These are phyloP conservation scores for Barnardius zonarius DNA, from an alignment of 2,113 vertebrate genomes.

Conservation along the genomic window DNA sequence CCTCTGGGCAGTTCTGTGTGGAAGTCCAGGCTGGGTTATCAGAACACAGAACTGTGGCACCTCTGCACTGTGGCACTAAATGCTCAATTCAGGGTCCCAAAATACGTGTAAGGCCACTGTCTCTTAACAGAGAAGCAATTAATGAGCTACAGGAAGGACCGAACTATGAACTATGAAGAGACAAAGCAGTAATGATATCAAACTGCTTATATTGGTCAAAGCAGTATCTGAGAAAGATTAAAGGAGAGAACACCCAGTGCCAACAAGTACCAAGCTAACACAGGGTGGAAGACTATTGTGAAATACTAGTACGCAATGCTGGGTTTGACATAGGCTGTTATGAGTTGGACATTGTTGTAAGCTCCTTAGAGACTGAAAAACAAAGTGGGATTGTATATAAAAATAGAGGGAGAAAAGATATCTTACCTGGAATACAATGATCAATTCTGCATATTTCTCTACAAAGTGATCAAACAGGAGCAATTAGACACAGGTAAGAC, in stretches of 20 bases:
- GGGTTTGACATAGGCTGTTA: not conserved
- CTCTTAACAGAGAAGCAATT: not conserved
- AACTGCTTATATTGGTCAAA: not conserved
- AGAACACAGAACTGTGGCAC: not conserved
- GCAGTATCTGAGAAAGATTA: not conserved
- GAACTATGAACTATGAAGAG: not conserved
- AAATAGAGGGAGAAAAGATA: not conserved
- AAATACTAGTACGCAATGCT: rapidly evolving
- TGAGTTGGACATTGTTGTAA: not conserved
- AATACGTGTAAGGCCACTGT: not conserved
- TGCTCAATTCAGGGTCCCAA: not conserved
- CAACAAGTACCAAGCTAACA: not conserved
- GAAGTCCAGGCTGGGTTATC: not conserved
- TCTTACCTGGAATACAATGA: not conserved
- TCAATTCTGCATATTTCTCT: not conserved
- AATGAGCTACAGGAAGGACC: not conserved
- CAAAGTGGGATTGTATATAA: not conserved
- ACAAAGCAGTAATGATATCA: not conserved
- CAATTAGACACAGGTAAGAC: not conserved
- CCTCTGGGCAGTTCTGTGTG: not conserved
- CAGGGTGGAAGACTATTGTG: not conserved
- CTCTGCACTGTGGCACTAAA: not conserved
- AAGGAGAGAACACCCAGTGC: not conserved
- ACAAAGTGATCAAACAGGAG: not conserved
- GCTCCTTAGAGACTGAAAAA: not conserved